Evolutionary conservation across 2,113 vertebrate species (phyloP), one percentile per base, ranked within the genome.

Genomic region (Rattus rattus): DNA sequence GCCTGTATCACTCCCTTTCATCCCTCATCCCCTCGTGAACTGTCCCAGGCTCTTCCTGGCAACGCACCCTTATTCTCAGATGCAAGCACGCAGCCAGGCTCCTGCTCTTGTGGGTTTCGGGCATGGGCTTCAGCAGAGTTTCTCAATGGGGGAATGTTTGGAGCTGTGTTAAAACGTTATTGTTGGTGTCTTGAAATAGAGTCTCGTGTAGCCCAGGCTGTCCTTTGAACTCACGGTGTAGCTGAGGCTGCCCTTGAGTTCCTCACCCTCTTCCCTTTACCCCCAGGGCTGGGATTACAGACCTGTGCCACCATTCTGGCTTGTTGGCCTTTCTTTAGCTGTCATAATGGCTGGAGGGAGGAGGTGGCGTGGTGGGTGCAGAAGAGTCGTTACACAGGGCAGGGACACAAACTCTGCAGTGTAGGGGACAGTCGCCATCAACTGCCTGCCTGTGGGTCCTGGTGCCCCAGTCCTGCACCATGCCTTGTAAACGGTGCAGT

Each of bases 1-100:
- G 16, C 33, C 11, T 26, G 11, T 36, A 2, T 26, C 22, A 26
- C 14, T 22, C 4, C 33, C 67, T 11, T 10, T 10, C 33, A 5
- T 5, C 30, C 63, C 2, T 0, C 12, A 2, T 11, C 5, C 39
- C 63, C 2, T 1, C 12, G 1, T 11, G 14, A n/a, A 20, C 43
- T 33, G 59, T 17, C 63, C 47, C 2, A 13, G 49, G 26, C 28
- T 61, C 69, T 47, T 75, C 65, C 28, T 36, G 17, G 76, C 8
- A 22, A 63, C 22, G 7, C 22, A 2, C 56, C 13, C 85, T 16
- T 88, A 43, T 26, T 30, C 7, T 36, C 19, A 70, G 63, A 54
- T 20, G 10, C 67, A 43, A 17, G 1, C 39, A 26, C 47, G 4
- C 13, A 9, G 19, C 19, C 2, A 30, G 80, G 52, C 22, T 63